phyloP scores from a whole-genome alignment of 2,888 invertebrate genomes.

The Zeuzera pyrina region DNA sequence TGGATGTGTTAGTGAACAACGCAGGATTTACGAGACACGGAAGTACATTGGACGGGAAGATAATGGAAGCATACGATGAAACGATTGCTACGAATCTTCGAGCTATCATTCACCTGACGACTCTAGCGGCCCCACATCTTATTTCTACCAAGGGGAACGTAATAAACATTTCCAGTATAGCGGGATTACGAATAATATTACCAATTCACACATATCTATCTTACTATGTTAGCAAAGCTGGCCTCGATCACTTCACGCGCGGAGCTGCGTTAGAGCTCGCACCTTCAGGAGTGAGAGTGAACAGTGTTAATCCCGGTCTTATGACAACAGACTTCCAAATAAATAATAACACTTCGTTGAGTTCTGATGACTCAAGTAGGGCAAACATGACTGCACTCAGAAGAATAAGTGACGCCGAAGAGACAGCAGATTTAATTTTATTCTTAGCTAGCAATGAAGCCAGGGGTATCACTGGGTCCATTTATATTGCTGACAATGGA shows the following conservation, averaged over 20 bases:
- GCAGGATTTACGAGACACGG: constrained; percentile 21
- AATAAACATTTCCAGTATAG: constrained; percentile 30
- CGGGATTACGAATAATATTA: constrained; percentile 6
- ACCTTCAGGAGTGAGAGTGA: constrained; percentile 81
- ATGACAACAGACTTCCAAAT: constrained; percentile 67
- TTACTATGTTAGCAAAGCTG: constrained; percentile 25
- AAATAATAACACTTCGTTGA: too few relatives aligned
- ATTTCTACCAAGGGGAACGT: constrained; percentile 31
- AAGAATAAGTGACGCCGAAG: too few relatives aligned
- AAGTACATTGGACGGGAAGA: constrained; percentile 8
- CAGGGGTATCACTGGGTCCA: too few relatives aligned
- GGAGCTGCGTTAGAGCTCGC: constrained; percentile 87
- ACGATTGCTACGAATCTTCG: constrained; percentile 30
- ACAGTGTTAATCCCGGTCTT: constrained; percentile 90
- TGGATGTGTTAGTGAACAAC: constrained; percentile 31
- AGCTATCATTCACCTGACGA: constrained; percentile 23
- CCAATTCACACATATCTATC: too few relatives aligned
- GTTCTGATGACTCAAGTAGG: too few relatives aligned
- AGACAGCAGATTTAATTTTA: too few relatives aligned
- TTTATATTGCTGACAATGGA: too few relatives aligned
- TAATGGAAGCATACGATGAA: constrained; percentile 24
- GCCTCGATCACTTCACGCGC: constrained; percentile 90
- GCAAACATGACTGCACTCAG: too few relatives aligned
- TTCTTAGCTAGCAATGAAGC: too few relatives aligned
- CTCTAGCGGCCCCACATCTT: constrained; percentile 27